phyloP scores from a whole-genome alignment of 2,888 invertebrate species.

The Noctua comes region DNA sequence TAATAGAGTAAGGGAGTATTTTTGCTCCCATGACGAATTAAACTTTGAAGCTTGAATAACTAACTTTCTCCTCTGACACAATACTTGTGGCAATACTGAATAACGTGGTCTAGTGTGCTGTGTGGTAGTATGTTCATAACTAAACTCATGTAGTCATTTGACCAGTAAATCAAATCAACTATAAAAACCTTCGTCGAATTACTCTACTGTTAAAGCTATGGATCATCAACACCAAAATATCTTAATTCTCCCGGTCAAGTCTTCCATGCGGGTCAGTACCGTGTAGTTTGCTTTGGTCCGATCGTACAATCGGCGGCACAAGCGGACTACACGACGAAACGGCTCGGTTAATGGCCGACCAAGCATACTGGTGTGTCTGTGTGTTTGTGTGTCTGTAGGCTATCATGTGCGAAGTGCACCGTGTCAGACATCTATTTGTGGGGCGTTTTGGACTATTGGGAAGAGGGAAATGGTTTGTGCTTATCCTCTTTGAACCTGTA shows the following conservation, averaged over 20 bases:
- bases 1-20: neutral
- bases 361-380: neutral
- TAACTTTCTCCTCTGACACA: neutral
- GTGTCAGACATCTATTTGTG: too few relatives aligned
- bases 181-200: neutral
- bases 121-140: neutral
- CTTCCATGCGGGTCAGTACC: too few relatives aligned
- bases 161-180: neutral
- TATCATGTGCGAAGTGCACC: too few relatives aligned
- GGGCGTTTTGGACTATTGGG: conserved; percentile 2
- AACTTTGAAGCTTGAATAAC: neutral
- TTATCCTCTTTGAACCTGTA: neutral
- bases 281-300: neutral
- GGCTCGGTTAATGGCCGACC: conserved; percentile 6
- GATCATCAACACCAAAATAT: neutral
- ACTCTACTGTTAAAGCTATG: neutral
- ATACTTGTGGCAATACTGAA: neutral
- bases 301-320: conserved; percentile 1
- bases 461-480: neutral
- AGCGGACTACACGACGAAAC: conserved; percentile 14
- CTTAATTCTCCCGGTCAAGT: neutral
- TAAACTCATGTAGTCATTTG: neutral
- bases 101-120: neutral
- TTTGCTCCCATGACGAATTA: neutral
- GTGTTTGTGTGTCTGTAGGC: neutral